Conservation (phyloP, 2,888 invertebrate genomes). For the Empis stercorea region DNA sequence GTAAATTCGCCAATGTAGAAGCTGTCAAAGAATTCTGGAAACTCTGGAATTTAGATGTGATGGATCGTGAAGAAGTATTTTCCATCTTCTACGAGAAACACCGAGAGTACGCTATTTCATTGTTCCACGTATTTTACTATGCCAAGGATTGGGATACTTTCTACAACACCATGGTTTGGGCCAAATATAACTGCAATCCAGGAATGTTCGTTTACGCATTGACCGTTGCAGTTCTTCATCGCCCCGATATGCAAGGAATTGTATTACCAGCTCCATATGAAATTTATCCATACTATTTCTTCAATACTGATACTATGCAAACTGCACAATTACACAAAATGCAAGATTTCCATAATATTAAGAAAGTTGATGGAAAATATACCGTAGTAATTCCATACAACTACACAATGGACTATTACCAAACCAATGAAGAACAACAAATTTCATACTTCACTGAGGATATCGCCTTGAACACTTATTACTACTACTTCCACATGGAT, state of each 20-base stretch:
- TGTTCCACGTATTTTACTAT: conserved; percentile 50
- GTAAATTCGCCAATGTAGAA: conserved; percentile 6
- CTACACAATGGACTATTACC: conserved; percentile 42
- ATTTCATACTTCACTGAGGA: conserved; percentile 59
- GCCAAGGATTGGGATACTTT: conserved; percentile 57
- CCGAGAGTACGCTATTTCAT: conserved; percentile 34
- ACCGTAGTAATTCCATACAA: conserved; percentile 40
- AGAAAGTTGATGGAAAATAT: conserved; percentile 14
- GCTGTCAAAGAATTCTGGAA: conserved; percentile 8
- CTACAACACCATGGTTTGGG: conserved; percentile 50
- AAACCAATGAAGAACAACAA: conserved; percentile 43
- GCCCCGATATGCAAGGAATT: conserved; percentile 41
- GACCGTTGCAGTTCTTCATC: conserved; percentile 45
- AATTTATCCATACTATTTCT: conserved; percentile 47
- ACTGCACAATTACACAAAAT: conserved; percentile 15
- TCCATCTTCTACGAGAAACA: conserved; percentile 9
- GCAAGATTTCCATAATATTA: conserved; percentile 3
- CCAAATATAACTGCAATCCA: conserved; percentile 46
- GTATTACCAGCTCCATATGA: conserved; percentile 51
- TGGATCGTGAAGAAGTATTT: conserved; percentile 11
- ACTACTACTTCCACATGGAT: conserved; percentile 49
- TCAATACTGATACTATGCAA: conserved; percentile 41
- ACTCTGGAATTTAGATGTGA: conserved; percentile 2
- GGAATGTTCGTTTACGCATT: conserved; percentile 46
- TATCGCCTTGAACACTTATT: conserved; percentile 51